Evolutionary conservation across 1,140 invertebrate species (phyloP).

Genomic region (Pseudomyrmex cubaensis): DNA sequence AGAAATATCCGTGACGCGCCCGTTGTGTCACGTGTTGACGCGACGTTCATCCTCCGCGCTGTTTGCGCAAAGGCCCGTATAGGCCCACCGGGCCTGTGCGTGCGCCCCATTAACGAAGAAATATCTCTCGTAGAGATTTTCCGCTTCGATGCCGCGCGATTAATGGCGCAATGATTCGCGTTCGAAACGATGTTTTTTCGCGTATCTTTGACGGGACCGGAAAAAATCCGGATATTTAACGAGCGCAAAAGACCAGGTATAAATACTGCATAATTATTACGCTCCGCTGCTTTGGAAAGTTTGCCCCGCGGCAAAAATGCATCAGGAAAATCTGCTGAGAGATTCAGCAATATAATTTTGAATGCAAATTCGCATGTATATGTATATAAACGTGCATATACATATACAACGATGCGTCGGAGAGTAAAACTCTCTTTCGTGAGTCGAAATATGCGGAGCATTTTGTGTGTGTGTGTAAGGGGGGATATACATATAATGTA

Average conservation of each 20-base stretch:
- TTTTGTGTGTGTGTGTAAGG: not conserved
- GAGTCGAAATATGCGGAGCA: conserved; percentile 7
- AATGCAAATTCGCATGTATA: conserved; percentile 26
- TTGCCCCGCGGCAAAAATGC: not conserved
- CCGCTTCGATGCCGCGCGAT: not conserved
- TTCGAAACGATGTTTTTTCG: conserved; percentile 14
- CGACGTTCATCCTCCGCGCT: conserved; percentile 27
- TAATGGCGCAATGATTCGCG: conserved; percentile 4
- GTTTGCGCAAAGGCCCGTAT: conserved; percentile 44
- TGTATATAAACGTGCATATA: not conserved
- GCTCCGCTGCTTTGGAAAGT: conserved; percentile 15
- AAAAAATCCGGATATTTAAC: conserved; percentile 9
- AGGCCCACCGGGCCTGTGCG: not conserved
- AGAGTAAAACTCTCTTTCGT: conserved; percentile 7
- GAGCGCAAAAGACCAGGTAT: conserved; percentile 17
- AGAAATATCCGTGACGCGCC: conserved; percentile 42
- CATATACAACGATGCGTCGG: conserved; percentile 16
- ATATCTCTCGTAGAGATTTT: not conserved
- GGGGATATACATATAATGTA: not conserved
- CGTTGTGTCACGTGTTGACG: conserved; percentile 20
- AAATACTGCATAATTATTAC: conserved; percentile 36
- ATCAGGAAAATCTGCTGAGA: conserved; percentile 24
- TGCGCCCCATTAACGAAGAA: no score
- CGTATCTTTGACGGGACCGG: not conserved
- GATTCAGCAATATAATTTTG: conserved; percentile 44